Evolutionary conservation across 2,888 invertebrate species (phyloP).

Genomic region (Chrysina gloriosa): DNA sequence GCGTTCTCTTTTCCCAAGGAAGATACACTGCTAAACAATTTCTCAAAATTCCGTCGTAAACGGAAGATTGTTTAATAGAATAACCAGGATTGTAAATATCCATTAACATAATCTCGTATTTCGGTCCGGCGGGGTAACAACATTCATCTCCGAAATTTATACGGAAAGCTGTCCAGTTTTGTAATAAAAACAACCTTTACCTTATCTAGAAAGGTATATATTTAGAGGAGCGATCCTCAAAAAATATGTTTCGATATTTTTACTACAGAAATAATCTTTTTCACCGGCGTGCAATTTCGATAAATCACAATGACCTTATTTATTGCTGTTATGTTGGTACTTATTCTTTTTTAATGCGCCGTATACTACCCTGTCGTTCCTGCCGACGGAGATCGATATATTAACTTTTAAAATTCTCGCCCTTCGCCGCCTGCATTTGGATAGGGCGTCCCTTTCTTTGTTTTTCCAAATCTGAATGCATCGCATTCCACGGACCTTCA

Average conservation of each 20-base stretch:
- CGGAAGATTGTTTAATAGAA: too few relatives aligned
- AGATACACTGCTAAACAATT: too few relatives aligned
- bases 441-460: too few relatives aligned
- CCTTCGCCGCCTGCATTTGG: too few relatives aligned
- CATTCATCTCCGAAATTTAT: neutral
- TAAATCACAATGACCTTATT: constrained; percentile 35
- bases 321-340: constrained; percentile 15
- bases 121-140: too few relatives aligned
- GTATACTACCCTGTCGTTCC: constrained; percentile 12
- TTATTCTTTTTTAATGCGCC: constrained; percentile 5
- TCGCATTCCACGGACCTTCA: neutral
- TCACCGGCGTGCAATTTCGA: constrained; percentile 28
- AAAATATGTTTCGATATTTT: constrained; percentile 33
- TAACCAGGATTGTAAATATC: too few relatives aligned
- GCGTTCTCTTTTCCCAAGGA: too few relatives aligned
- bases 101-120: too few relatives aligned
- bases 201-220: neutral
- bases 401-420: too few relatives aligned
- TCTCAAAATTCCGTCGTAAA: too few relatives aligned
- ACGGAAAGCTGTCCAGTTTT: neutral
- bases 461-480: neutral
- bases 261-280: constrained; percentile 33
- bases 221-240: constrained; percentile 6
- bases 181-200: constrained; percentile 4
- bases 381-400: too few relatives aligned